Percentiles rank a stretch among this genome's conserved stretches.
These are phyloP conservation scores for Aleiodes testaceus DNA, from an alignment of 2,888 invertebrate genomes.

Conservation along the genomic window DNA sequence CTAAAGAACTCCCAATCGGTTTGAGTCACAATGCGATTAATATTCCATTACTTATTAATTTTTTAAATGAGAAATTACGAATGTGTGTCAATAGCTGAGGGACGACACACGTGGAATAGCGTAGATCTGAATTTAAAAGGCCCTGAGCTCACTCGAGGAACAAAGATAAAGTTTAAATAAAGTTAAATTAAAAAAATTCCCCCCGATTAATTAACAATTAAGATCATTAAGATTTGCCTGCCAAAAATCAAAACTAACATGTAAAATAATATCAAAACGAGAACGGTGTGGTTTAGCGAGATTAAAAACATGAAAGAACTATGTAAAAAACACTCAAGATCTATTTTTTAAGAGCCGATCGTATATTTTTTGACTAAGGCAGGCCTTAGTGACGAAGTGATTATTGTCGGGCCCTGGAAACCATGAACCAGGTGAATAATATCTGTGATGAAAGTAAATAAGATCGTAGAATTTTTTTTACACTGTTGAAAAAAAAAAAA, in stretches of 20 bases:
- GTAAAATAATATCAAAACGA: constrained; percentile 51
- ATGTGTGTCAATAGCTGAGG: constrained; percentile 34
- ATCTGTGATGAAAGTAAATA: constrained; percentile 43
- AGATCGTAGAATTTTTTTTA: constrained; percentile 29
- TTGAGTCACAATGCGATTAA: constrained; percentile 36
- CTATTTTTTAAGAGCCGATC: constrained; percentile 73
- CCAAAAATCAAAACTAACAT: constrained; percentile 60
- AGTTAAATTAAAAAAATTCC: constrained; percentile 27
- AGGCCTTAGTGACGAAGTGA: constrained; percentile 68
- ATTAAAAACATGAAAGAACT: constrained; percentile 25
- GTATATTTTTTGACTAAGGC: constrained; percentile 73
- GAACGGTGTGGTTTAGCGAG: constrained; percentile 36
- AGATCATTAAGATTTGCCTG: constrained; percentile 61
- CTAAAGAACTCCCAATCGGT: constrained; percentile 43
- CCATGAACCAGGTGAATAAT: constrained; percentile 32
- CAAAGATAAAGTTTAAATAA: constrained; percentile 32
- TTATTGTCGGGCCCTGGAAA: constrained; percentile 51
- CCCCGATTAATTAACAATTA: constrained; percentile 35
- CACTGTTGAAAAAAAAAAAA: too few relatives aligned
- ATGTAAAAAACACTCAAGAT: constrained; percentile 59
- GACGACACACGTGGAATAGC: constrained; percentile 43
- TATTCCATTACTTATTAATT: neutral
- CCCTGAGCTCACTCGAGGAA: constrained; percentile 47
- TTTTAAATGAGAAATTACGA: constrained; percentile 8
- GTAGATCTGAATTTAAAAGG: constrained; percentile 44